Evolutionary conservation across 2,797 vertebrate species (phyloP).

Genomic region (Mastacembelus armatus): DNA sequence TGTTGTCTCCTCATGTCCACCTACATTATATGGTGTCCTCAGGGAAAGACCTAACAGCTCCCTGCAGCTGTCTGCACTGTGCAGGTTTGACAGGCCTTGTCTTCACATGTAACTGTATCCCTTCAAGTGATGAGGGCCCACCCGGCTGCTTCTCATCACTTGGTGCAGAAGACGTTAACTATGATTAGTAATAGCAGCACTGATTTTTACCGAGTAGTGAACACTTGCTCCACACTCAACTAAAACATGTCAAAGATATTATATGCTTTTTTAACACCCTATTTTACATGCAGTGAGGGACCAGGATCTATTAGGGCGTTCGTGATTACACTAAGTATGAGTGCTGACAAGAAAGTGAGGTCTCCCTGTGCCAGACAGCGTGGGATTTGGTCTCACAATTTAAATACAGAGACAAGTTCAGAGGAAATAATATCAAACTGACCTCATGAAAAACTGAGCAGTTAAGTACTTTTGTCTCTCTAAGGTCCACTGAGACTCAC

Average conservation of each 20-base stretch:
- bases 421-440: constrained; percentile 85
- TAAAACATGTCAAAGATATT: constrained; percentile 65
- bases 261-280: constrained; percentile 47
- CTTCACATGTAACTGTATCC: constrained; percentile 68
- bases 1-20: constrained; percentile 11
- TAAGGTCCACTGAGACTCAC: constrained; percentile 82
- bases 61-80: constrained; percentile 43
- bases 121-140: constrained; percentile 18
- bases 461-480: constrained; percentile 88
- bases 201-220: constrained; percentile 57
- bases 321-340: constrained; percentile 68
- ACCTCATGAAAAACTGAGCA: constrained; percentile 78
- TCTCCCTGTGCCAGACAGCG: constrained; percentile 63
- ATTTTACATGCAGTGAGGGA: constrained; percentile 65
- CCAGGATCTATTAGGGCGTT: constrained; percentile 69
- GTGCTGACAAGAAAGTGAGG: constrained; percentile 67
- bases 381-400: constrained; percentile 81
- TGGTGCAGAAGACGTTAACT: constrained; percentile 42
- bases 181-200: constrained; percentile 61
- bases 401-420: constrained; percentile 83
- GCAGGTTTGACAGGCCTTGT: constrained; percentile 60
- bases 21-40: constrained; percentile 30
- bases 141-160: constrained; percentile 56
- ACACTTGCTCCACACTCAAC: constrained; percentile 37
- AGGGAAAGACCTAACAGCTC: constrained; percentile 44